Evolutionary conservation across 2,888 invertebrate species (phyloP), one percentile per base, ranked within the genome.

Genomic region (Papilio protenor): DNA sequence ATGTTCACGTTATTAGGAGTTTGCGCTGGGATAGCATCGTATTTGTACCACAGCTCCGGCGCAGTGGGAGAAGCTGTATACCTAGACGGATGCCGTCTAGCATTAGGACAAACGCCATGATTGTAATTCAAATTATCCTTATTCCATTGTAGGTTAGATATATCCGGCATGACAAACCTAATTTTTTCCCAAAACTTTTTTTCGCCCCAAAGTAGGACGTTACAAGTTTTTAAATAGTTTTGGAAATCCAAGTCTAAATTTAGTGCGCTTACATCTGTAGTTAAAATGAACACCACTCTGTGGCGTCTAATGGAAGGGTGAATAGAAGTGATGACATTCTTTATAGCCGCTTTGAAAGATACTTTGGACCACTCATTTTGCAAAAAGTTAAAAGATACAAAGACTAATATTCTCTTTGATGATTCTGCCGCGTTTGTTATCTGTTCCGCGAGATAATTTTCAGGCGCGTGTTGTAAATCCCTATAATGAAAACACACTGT

Each of bases 161-260:
- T 94, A 83, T 98, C 98, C 79, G 98, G 98, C 96, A 98, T 96
- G 76, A 97, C 96, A 92, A 95, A 96, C 81, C 97, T 96, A 81
- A 98, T 95, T 92, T 98, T 98, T 85, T 98, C 97, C 98, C 98
- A 98, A 93, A 98, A 98, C 85, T 97, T 95, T 85, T 97, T 97
- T 91, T 98, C 98, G 81, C 97, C 97, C 96, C 97, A 97, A 82
- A 97, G 95, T 82, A 97, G 95, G 74, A 96, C 96, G 57, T 96
- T 96, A 93, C 97, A 96, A 85, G 96, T 96, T 86, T 96, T 96
- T 79, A 97, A 93, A 81, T 97, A 95, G 76, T 96, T 95, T 88
- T 97, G 96, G 73, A 98, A 95, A 85, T 97, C 97, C 74, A 96
- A 95, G 88, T 97, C 97, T 88, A 97, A 96, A 82, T 96, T 96